Conservation (phyloP, 2,797 vertebrate genomes). For the Falco rusticolus region DNA sequence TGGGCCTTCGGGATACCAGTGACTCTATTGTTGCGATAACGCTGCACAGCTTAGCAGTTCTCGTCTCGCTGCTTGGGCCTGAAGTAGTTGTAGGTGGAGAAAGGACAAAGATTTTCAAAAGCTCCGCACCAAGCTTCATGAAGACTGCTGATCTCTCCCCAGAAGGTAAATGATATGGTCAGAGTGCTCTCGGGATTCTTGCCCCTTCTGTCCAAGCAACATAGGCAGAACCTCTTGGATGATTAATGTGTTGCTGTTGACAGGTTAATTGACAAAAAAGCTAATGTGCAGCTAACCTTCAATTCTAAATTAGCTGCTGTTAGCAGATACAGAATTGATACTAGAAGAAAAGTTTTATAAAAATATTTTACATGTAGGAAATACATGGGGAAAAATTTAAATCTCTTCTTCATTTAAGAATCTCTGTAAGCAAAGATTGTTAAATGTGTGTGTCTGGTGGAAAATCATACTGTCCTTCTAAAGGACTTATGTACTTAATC, state of each 20-base stretch:
- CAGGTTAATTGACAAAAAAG: not conserved
- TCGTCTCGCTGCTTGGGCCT: slow-evolving; percentile 94
- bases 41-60: slow-evolving; percentile 90
- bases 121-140: slow-evolving; percentile 91
- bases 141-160: slow-evolving; percentile 90
- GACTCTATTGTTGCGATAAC: slow-evolving; percentile 92
- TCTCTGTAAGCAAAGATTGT: not conserved
- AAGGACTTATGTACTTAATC: fast-evolving
- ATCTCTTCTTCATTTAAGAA: not conserved
- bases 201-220: not conserved
- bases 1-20: slow-evolving; percentile 94
- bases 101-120: slow-evolving; percentile 95
- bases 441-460: not conserved
- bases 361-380: not conserved
- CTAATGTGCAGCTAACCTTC: not conserved
- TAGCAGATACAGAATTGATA: not conserved
- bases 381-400: not conserved
- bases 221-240: not conserved
- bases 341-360: not conserved
- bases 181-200: not conserved
- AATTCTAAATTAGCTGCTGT: not conserved
- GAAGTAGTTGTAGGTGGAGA: slow-evolving; percentile 96
- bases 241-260: not conserved
- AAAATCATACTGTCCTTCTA: not conserved
- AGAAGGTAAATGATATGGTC: slow-evolving; percentile 83